Percentiles rank a stretch among this genome's conserved stretches.
phyloP scores from a whole-genome alignment of 1,140 invertebrate genomes.

The Pseudomyrmex dendroicus region DNA sequence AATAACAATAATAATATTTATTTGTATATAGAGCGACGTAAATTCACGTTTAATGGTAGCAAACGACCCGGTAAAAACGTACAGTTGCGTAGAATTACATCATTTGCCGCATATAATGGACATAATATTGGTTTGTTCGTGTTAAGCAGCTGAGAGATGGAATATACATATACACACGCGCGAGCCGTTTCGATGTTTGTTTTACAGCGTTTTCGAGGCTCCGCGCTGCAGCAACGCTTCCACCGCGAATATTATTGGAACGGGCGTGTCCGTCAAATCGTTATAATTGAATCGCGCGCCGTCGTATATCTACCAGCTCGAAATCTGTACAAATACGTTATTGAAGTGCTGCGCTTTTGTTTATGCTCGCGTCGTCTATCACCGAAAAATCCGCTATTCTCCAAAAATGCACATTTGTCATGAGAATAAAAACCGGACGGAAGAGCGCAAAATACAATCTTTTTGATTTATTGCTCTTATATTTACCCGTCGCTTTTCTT shows the following conservation, averaged over 20 bases:
- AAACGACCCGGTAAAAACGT: constrained; percentile 50
- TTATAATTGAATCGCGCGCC: constrained; percentile 37
- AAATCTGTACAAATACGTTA: constrained; percentile 53
- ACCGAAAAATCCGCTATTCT: constrained; percentile 49
- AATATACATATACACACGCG: neutral
- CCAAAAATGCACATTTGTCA: constrained; percentile 58
- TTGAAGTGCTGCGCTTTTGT: constrained; percentile 54
- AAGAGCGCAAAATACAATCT: constrained; percentile 47
- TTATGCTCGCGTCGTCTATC: constrained; percentile 49
- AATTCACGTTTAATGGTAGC: constrained; percentile 45
- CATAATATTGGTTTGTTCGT: constrained; percentile 46
- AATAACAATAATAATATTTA: constrained; percentile 25
- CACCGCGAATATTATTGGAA: constrained; percentile 43
- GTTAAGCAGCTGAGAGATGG: constrained; percentile 24
- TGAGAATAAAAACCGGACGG: constrained; percentile 50
- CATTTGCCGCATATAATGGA: constrained; percentile 24
- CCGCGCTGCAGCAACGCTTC: neutral
- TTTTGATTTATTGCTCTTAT: constrained; percentile 52
- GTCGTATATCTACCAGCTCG: constrained; percentile 9
- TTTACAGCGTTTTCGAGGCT: constrained; percentile 33
- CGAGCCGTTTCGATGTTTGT: constrained; percentile 13
- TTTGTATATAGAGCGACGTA: constrained; percentile 30
- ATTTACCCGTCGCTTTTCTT: constrained; percentile 52
- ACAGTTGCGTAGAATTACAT: constrained; percentile 42
- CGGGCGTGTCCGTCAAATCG: neutral